phyloP scores from a whole-genome alignment of 2,888 invertebrate species.

The Liodrosophila aerea region DNA sequence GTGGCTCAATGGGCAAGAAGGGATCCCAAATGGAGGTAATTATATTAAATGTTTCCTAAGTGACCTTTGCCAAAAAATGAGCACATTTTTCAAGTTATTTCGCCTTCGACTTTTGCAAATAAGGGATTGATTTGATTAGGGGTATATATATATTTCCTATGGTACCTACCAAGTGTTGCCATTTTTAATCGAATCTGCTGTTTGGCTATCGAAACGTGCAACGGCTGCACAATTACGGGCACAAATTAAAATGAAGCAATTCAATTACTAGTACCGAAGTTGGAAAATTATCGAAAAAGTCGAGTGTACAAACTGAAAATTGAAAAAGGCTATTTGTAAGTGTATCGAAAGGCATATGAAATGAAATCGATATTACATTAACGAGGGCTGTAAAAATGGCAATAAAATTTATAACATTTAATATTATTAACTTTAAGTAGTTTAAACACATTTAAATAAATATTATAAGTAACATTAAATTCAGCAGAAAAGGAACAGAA shows the following conservation, averaged over 20 bases:
- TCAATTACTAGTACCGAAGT: conserved; percentile 38
- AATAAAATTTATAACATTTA: too few species aligned
- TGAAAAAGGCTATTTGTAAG: too few species aligned
- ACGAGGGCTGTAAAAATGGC: neutral
- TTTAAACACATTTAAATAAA: too few species aligned
- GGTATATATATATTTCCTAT: conserved; percentile 9
- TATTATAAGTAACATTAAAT: too few species aligned
- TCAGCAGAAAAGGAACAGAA: too few species aligned
- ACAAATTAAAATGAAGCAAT: conserved; percentile 60
- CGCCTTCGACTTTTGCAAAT: conserved; percentile 2
- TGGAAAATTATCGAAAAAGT: neutral
- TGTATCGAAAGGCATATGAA: too few species aligned
- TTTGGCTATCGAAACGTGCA: conserved; percentile 32
- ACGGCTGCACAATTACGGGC: conserved; percentile 27
- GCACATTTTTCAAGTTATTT: conserved; percentile 8
- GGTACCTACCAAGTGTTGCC: conserved; percentile 18
- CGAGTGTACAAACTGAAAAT: neutral
- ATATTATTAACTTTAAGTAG: too few species aligned
- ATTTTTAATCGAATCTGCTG: conserved; percentile 49
- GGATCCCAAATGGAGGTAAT: conserved; percentile 83
- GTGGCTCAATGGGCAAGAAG: conserved; percentile 82
- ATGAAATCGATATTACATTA: neutral
- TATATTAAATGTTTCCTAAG: conserved; percentile 46
- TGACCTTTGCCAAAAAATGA: neutral
- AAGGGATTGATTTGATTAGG: conserved; percentile 9